Percentiles rank a stretch among this genome's conserved stretches.
Evolutionary conservation across 2,113 vertebrate species (phyloP).

Genomic region (Calidris pygmaea): DNA sequence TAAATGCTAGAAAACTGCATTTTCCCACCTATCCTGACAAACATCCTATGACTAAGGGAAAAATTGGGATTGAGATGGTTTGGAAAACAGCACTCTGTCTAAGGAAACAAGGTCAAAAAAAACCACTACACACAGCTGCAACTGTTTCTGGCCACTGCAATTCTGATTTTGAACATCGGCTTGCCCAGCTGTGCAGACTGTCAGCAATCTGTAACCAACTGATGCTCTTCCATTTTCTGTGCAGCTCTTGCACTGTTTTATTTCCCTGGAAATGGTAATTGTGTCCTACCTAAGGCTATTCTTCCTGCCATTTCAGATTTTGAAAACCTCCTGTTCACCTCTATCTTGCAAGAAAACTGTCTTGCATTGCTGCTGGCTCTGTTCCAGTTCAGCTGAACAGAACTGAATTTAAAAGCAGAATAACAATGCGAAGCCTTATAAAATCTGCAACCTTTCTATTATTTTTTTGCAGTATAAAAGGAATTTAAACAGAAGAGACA

Average conservation of each 20-base stretch:
- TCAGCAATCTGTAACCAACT: background rate
- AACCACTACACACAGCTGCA: background rate
- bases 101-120: background rate
- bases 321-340: background rate
- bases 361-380: background rate
- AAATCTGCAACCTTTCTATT: background rate
- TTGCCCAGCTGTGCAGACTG: background rate
- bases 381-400: background rate
- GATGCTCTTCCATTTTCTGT: background rate
- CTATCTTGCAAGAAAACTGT: background rate
- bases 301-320: background rate
- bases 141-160: background rate
- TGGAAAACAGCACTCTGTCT: background rate
- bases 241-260: background rate
- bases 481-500: background rate
- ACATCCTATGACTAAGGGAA: background rate
- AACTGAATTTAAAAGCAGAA: background rate
- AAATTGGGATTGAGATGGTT: background rate
- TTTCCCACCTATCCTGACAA: background rate
- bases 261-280: background rate
- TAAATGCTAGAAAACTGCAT: background rate
- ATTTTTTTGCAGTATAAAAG: background rate
- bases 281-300: background rate
- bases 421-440: background rate
- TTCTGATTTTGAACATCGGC: background rate